phyloP scores from a whole-genome alignment of 2,888 invertebrate genomes.

The Drosophila fulvimacula region DNA sequence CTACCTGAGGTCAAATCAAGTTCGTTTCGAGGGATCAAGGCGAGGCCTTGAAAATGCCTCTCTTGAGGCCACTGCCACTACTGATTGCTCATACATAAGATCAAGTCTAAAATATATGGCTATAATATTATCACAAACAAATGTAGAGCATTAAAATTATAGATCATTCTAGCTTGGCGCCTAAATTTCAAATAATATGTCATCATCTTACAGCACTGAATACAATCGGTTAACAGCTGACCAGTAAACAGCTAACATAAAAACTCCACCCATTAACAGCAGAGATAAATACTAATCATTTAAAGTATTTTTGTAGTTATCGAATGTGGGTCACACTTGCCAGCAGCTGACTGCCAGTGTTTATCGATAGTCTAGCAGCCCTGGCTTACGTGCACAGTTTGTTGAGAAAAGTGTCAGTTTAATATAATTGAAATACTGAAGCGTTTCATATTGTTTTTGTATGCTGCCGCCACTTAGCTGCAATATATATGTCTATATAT shows the following conservation, averaged over 20 bases:
- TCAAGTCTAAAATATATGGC: not conserved
- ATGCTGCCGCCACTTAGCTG: constrained; percentile 33
- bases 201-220: constrained; percentile 9
- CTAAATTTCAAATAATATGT: not conserved
- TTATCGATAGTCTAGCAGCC: constrained; percentile 51
- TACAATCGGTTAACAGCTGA: constrained; percentile 10
- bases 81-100: not conserved
- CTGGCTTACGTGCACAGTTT: constrained; percentile 44
- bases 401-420: constrained; percentile 62
- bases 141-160: not conserved
- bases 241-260: not conserved
- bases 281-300: not conserved
- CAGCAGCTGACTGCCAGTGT: constrained; percentile 43
- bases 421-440: constrained; percentile 46
- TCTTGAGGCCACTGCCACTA: not conserved
- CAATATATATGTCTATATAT: constrained; percentile 25
- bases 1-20: constrained; percentile 66
- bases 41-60: constrained; percentile 26
- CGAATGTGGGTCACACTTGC: constrained; percentile 21
- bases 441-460: constrained; percentile 47
- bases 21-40: constrained; percentile 51
- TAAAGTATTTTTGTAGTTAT: not conserved
- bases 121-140: not conserved
- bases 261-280: constrained; percentile 10
- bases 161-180: not conserved